Conservation (phyloP, 1,140 invertebrate genomes). For the Teleopsis dalmanni region DNA sequence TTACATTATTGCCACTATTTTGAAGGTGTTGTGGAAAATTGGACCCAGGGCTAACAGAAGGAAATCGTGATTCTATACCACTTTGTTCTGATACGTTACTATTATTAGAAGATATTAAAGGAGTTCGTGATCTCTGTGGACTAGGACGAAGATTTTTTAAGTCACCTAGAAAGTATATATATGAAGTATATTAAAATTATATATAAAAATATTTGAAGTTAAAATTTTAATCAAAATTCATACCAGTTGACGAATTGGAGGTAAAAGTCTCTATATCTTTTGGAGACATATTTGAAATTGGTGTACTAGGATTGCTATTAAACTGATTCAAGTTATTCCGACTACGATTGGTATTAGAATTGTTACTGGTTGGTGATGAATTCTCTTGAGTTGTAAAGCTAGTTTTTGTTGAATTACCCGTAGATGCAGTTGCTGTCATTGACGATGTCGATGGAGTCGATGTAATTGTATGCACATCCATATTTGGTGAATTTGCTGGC, state of each 20-base stretch:
- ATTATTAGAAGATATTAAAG: slow-evolving; percentile 1
- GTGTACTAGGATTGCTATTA: slow-evolving; percentile 62
- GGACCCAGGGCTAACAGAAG: slow-evolving; percentile 28
- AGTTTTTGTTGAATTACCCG: slow-evolving; percentile 2
- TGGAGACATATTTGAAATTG: slow-evolving; percentile 57
- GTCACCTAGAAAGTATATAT: slow-evolving; percentile 18
- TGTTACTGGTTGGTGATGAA: slow-evolving; percentile 21
- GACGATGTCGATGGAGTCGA: slow-evolving; percentile 16
- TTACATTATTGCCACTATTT: background rate
- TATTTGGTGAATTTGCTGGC: slow-evolving; percentile 56
- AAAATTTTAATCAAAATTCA: background rate
- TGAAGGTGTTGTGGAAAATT: slow-evolving; percentile 29
- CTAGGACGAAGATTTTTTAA: slow-evolving; percentile 27
- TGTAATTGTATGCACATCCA: slow-evolving; percentile 23
- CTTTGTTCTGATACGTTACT: slow-evolving; percentile 5
- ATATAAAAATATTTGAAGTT: background rate
- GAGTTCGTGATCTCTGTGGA: slow-evolving; percentile 24
- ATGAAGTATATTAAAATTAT: background rate
- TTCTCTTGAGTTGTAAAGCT: slow-evolving; percentile 13
- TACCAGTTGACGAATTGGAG: slow-evolving; percentile 3
- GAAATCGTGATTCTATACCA: slow-evolving; percentile 27
- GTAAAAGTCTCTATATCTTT: slow-evolving; percentile 30
- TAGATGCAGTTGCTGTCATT: slow-evolving; percentile 12
- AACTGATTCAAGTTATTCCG: slow-evolving; percentile 23
- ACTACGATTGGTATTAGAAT: slow-evolving; percentile 18